Conservation (phyloP, 2,113 vertebrate species). For the Macrotis lagotis region DNA sequence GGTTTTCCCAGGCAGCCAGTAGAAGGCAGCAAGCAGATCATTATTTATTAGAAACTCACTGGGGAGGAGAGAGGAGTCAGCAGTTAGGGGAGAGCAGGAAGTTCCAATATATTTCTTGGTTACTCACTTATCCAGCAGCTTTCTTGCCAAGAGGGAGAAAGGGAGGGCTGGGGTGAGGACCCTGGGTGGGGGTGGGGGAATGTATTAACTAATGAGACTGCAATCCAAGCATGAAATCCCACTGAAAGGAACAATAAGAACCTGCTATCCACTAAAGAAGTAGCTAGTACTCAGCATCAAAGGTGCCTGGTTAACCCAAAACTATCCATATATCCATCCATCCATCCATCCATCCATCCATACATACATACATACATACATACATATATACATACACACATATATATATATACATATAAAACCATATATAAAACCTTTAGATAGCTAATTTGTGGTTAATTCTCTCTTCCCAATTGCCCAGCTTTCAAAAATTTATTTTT, state of each 20-base stretch:
- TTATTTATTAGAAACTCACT: slow-evolving; percentile 34
- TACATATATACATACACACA: no score
- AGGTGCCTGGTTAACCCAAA: slow-evolving; percentile 1
- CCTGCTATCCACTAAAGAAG: slow-evolving; percentile 66
- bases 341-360: no score
- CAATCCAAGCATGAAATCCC: slow-evolving; percentile 81
- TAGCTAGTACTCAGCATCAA: slow-evolving; percentile 26
- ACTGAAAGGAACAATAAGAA: slow-evolving; percentile 79
- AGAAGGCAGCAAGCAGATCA: slow-evolving; percentile 14
- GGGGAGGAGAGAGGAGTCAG: slow-evolving; percentile 44
- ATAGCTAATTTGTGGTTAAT: slow-evolving; percentile 52
- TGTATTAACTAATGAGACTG: slow-evolving; percentile 75
- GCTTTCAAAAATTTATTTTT: slow-evolving; percentile 26
- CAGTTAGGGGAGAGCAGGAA: slow-evolving; percentile 52
- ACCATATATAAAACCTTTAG: slow-evolving; percentile 33
- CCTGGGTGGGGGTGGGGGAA: slow-evolving; percentile 32
- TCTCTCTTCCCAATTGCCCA: slow-evolving; percentile 59
- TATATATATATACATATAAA: no score
- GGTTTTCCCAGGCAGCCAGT: slow-evolving; percentile 49
- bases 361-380: no score
- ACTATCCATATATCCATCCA: no score
- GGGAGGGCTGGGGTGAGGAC: neutral
- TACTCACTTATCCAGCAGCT: slow-evolving; percentile 67
- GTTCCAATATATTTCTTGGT: slow-evolving; percentile 73
- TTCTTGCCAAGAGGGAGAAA: slow-evolving; percentile 58